Evolutionary conservation across 2,888 invertebrate genomes (phyloP).

Genomic region (Lysandra bellargus): DNA sequence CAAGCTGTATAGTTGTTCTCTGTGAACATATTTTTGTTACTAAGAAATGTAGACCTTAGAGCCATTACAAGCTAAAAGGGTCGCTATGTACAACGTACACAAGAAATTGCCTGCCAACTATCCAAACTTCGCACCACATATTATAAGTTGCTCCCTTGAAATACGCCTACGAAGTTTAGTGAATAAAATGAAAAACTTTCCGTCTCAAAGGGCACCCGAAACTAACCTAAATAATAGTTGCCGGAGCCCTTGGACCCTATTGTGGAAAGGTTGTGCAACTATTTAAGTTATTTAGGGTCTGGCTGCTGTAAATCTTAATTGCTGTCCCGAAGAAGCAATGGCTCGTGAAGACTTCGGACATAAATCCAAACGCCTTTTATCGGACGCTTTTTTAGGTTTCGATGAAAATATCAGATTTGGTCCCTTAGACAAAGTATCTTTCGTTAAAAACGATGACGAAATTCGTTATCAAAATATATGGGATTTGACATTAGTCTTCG

Average conservation of each 20-base stretch:
- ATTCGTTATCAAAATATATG: too few relatives aligned
- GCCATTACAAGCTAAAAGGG: too few relatives aligned
- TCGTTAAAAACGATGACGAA: too few relatives aligned
- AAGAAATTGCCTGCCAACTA: background rate
- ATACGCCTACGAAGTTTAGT: conserved; percentile 15
- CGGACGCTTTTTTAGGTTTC: conserved; percentile 29
- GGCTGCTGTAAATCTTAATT: conserved; percentile 74
- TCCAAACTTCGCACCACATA: conserved; percentile 5
- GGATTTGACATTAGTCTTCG: too few relatives aligned
- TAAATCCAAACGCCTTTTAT: conserved; percentile 53
- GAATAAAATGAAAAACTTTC: conserved; percentile 28
- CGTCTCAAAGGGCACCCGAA: conserved; percentile 22
- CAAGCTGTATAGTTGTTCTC: too few relatives aligned
- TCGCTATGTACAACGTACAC: background rate
- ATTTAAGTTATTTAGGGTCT: conserved; percentile 72
- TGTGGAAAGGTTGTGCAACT: conserved; percentile 54
- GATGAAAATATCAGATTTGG: background rate
- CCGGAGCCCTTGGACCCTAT: conserved; percentile 15
- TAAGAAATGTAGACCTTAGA: too few relatives aligned
- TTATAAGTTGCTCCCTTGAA: background rate
- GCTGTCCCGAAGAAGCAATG: conserved; percentile 64
- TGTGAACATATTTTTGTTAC: too few relatives aligned
- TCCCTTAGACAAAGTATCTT: too few relatives aligned
- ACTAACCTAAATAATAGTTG: conserved; percentile 5
- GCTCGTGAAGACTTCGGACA: conserved; percentile 66